Conservation (phyloP, 2,797 vertebrate species). For the Dipus sagitta region DNA sequence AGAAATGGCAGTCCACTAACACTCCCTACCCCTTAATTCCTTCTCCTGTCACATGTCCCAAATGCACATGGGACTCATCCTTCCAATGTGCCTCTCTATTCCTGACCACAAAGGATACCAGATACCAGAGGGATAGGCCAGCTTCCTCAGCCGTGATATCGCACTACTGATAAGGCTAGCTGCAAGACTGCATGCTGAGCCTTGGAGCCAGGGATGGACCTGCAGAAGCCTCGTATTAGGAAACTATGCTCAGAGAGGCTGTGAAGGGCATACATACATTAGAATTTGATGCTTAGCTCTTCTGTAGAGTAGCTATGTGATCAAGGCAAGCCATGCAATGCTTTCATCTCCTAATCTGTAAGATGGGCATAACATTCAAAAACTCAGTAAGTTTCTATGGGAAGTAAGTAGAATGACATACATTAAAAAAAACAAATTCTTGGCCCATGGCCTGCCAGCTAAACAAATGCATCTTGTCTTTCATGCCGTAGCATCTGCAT, state of each 20-base stretch:
- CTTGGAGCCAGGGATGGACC: too few species aligned
- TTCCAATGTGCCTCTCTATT: not conserved
- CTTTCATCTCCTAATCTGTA: not conserved
- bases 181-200: too few species aligned
- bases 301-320: not conserved
- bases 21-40: not conserved
- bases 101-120: not conserved
- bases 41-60: not conserved
- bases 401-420: not conserved
- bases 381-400: not conserved
- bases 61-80: not conserved
- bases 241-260: not conserved
- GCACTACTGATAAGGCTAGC: rapidly evolving
- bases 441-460: not conserved
- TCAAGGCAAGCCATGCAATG: not conserved
- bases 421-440: not conserved
- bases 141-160: not conserved
- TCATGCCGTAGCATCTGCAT: too few species aligned
- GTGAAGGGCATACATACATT: rapidly evolving
- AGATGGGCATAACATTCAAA: not conserved
- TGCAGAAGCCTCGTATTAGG: rapidly evolving
- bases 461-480: not conserved
- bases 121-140: too few species aligned
- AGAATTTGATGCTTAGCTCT: not conserved
- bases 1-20: not conserved